A percentile compares a stretch with the other conserved stretches of the same genome.
Conservation (phyloP, 2,888 invertebrate genomes). For the Bibio marci region DNA sequence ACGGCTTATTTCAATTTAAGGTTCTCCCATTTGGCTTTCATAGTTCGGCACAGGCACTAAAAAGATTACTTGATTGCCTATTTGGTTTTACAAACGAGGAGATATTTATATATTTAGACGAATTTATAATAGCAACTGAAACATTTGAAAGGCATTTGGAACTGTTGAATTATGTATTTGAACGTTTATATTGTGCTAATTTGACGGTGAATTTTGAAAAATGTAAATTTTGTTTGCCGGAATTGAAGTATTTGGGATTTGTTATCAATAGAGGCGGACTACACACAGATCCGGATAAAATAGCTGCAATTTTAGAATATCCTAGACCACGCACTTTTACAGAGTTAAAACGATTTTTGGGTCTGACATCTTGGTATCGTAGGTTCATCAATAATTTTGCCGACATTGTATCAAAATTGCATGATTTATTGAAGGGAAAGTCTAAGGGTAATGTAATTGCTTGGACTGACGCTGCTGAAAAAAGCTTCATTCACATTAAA, state of each 20-base stretch:
- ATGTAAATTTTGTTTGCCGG: constrained; percentile 10
- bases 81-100: constrained; percentile 9
- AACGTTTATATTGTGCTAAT: constrained; percentile 11
- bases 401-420: background rate
- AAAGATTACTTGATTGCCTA: constrained; percentile 6
- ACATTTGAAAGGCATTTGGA: constrained; percentile 12
- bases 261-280: constrained; percentile 15
- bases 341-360: background rate
- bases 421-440: too few species aligned
- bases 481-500: too few species aligned
- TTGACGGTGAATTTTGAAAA: constrained; percentile 15
- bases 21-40: background rate
- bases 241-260: constrained; percentile 16
- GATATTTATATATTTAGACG: constrained; percentile 13
- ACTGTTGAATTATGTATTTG: constrained; percentile 9
- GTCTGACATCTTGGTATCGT: constrained; percentile 2
- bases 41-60: constrained; percentile 2
- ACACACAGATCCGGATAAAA: constrained; percentile 12
- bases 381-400: background rate
- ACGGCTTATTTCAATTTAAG: background rate
- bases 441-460: too few species aligned
- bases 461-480: too few species aligned
- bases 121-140: constrained; percentile 12
- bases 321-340: constrained; percentile 5
- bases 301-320: constrained; percentile 7